Percentiles rank a stretch among this genome's conserved stretches.
Evolutionary conservation across 2,888 invertebrate species (phyloP).

Genomic region (Rhodophaea formosa): DNA sequence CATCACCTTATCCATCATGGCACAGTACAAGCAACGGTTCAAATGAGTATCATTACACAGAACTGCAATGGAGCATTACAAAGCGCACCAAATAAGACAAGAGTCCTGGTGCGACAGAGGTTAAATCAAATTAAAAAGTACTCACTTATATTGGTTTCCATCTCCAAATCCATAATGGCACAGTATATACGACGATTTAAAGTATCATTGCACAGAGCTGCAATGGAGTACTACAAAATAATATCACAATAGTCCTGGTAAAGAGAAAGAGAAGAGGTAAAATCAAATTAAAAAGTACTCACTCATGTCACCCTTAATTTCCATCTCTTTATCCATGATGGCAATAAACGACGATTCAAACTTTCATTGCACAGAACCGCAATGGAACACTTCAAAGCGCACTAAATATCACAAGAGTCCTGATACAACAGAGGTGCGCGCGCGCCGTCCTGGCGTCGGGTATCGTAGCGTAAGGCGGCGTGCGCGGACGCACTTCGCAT

Average conservation of each 20-base stretch:
- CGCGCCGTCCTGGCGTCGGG: constrained; percentile 41
- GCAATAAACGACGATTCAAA: constrained; percentile 27
- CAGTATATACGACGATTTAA: too few species aligned
- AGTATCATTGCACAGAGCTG: too few species aligned
- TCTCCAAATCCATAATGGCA: too few species aligned
- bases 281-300: constrained; percentile 31
- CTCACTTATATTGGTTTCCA: too few species aligned
- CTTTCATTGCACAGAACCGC: constrained; percentile 65
- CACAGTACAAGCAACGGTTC: constrained; percentile 24
- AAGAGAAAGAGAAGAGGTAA: too few species aligned
- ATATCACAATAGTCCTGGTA: too few species aligned
- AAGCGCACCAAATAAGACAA: constrained; percentile 50
- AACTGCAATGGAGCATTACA: constrained; percentile 56
- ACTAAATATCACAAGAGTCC: constrained; percentile 58
- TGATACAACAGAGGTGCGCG: constrained; percentile 45
- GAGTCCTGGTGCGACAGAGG: constrained; percentile 54
- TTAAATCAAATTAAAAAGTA: too few species aligned
- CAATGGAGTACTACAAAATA: too few species aligned
- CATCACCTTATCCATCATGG: constrained; percentile 41
- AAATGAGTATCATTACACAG: constrained; percentile 66
- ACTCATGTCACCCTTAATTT: constrained; percentile 52
- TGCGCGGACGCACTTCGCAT: constrained; percentile 73
- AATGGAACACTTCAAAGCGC: constrained; percentile 60
- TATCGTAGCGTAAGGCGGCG: constrained; percentile 67
- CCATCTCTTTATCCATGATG: constrained; percentile 42